Base-by-base conservation (phyloP, 2,113 vertebrate species). In the Rhabdornis inornatus region DNA sequence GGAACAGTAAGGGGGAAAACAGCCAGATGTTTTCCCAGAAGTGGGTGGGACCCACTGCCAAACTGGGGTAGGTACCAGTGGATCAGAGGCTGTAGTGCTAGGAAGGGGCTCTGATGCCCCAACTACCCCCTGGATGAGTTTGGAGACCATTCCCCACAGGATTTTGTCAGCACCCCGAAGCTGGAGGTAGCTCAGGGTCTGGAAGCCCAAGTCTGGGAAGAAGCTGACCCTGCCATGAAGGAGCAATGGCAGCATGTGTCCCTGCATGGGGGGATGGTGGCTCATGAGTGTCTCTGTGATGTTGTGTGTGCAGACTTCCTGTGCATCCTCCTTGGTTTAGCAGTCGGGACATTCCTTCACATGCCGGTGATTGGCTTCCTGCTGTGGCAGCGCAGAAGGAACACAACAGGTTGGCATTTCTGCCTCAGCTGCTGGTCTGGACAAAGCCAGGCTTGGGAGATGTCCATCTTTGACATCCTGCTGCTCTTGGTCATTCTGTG, bases 221-320 rank as follows among this genome's bases (percentile, higher is more conserved):
- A n/a, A 94, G 57, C 20, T 1, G 0, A 4, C 17, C 11, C 7
- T 27, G n/a, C 50, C n/a, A 15, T 0, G 1, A 53, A 30, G 44
- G 42, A n/a, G 39, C 21, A 37, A 5, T 31, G n/a, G 42, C 66
- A 86, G 65, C 42, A 9, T 2, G 13, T 10, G 5, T 81, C 60
- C 49, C 45, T 61, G 45, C n/a, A 13, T 0, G 0, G 24, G 18
- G n/a, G 31, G 49, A 27, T 10, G 57, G 53, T 8, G 15, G 47
- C 72, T 96, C 57, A 93, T 0, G 0, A n/a, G 71, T 50, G 35
- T 11, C 33, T 93, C 59, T 90, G 47, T 79, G 49, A 25, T 87
- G 44, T 76, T 94, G 25, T 89, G 27, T 92, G 68, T 56, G 69
- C 82, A 95, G 64, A 56, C 2, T 71, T 77, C 44, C 40, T 65